Conservation (phyloP, 2,888 invertebrate genomes). For the Spicauda simplicius region DNA sequence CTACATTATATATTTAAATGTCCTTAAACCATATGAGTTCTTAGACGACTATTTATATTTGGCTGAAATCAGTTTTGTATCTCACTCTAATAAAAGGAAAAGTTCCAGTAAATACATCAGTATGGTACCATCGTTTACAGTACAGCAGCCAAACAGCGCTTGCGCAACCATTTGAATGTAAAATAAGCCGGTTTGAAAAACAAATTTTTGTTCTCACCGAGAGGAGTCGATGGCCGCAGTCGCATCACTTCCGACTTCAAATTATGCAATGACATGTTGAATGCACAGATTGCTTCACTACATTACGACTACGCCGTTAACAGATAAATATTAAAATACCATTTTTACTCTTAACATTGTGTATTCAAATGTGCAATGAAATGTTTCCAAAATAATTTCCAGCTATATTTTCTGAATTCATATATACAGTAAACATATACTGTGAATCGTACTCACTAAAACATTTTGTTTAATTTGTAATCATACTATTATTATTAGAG, state of each 20-base stretch:
- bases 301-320: too few species aligned
- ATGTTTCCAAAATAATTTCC: not conserved
- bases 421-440: not conserved
- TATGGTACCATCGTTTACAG: constrained; percentile 39
- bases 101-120: not conserved
- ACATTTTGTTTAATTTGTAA: not conserved
- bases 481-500: not conserved
- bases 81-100: too few species aligned
- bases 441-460: not conserved
- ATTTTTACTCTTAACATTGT: not conserved
- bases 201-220: constrained; percentile 62
- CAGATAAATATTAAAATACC: not conserved
- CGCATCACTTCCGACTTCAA: constrained; percentile 56
- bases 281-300: constrained; percentile 59
- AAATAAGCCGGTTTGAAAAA: constrained; percentile 68
- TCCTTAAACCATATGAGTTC: too few species aligned
- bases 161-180: constrained; percentile 71
- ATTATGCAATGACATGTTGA: constrained; percentile 72
- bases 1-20: too few species aligned
- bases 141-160: constrained; percentile 49
- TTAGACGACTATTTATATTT: too few species aligned
- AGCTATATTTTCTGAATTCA: not conserved
- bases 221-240: constrained; percentile 59
- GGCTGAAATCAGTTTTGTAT: too few species aligned
- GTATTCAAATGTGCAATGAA: not conserved